phyloP scores from a whole-genome alignment of 2,888 invertebrate genomes.

The Caenorhabditis angaria region DNA sequence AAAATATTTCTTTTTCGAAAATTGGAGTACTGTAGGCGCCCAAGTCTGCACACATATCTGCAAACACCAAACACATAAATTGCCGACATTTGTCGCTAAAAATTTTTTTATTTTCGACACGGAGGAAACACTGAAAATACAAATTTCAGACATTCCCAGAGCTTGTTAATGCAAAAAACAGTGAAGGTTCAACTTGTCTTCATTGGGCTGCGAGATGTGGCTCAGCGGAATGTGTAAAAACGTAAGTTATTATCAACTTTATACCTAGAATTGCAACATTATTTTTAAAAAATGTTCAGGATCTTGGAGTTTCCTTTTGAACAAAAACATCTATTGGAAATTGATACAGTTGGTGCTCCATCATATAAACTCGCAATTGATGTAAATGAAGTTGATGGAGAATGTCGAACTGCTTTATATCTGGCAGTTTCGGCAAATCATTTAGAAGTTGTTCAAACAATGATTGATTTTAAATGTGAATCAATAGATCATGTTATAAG shows the following conservation, averaged over 20 bases:
- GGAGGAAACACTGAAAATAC: neutral
- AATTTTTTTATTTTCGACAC: neutral
- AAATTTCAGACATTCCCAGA: conserved; percentile 52
- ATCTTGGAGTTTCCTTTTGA: conserved; percentile 36
- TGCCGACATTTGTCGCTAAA: neutral
- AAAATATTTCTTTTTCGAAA: neutral
- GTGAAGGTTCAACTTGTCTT: conserved; percentile 61
- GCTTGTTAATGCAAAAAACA: conserved; percentile 53
- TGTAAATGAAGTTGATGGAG: conserved; percentile 79
- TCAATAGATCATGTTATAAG: conserved; percentile 42
- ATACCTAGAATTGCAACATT: neutral
- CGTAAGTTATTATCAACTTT: conserved; percentile 31
- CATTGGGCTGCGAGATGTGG: conserved; percentile 69
- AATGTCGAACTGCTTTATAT: conserved; percentile 84
- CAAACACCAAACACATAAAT: neutral
- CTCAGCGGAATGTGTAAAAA: conserved; percentile 54
- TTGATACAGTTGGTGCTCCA: conserved; percentile 65
- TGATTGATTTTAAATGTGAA: conserved; percentile 52
- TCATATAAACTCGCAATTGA: conserved; percentile 82
- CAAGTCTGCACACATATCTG: neutral
- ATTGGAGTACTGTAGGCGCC: neutral
- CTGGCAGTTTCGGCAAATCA: conserved; percentile 79
- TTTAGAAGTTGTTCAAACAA: conserved; percentile 51
- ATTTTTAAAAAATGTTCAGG: no score
- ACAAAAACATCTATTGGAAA: conserved; percentile 75